Evolutionary conservation across 2,113 vertebrate species (phyloP).

Genomic region (Martes martes): DNA sequence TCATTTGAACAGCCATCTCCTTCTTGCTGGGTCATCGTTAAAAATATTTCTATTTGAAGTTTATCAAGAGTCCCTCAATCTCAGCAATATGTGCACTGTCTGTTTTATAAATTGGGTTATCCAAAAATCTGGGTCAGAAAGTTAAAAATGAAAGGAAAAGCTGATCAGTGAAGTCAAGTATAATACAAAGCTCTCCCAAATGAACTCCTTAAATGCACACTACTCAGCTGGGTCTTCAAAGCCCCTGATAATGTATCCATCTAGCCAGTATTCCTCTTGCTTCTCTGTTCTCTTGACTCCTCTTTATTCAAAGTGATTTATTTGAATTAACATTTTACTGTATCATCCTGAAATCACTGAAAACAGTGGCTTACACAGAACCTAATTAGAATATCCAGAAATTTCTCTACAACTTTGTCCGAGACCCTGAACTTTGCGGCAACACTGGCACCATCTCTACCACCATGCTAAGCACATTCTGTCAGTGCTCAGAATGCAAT

Average conservation of each 20-base stretch:
- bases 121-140: neutral
- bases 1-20: neutral
- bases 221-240: neutral
- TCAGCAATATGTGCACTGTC: neutral
- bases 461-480: neutral
- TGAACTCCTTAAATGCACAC: neutral
- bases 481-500: neutral
- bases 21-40: neutral
- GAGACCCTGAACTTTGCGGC: neutral
- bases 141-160: neutral
- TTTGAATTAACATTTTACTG: neutral
- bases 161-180: neutral
- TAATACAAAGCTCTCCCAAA: neutral
- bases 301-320: neutral
- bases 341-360: neutral
- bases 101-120: neutral
- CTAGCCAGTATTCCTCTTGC: neutral
- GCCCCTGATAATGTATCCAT: neutral
- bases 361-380: neutral
- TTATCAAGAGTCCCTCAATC: neutral
- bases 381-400: neutral
- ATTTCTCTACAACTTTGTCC: neutral
- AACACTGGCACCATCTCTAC: neutral
- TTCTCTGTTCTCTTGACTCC: neutral
- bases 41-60: neutral